Base-by-base conservation (phyloP, 2,888 invertebrate genomes). In the Zootermopsis nevadensis region DNA sequence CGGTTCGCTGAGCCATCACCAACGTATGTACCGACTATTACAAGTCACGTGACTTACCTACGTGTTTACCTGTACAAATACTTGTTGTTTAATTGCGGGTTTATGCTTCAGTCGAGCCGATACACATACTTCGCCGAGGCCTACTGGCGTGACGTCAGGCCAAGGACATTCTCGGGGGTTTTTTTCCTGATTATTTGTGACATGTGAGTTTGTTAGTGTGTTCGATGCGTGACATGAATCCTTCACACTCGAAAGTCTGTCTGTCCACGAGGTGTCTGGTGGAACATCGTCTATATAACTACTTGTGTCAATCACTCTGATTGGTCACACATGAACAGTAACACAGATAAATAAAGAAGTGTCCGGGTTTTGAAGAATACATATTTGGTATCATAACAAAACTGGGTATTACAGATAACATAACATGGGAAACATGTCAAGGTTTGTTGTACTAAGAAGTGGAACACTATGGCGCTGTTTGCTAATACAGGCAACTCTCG, bases 21-120 rank as follows among this genome's bases (percentile, higher is more conserved):
- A 74, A 74, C 74, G 38, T 74, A 74, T 74, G 74, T 38, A 74
- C 24, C 74, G 27, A 66, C 31, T 69, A 69, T 69, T 30, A 33
- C 10, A 74, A 74, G 35, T 74, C 74, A 74, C 74, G 74, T 74
- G 74, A 74, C 74, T 10, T 24, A 60, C n/a, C 27, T 60, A 60
- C 60, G 60, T 60, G 38, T 42, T 74, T 74, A 74, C 74, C 74
- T 74, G 74, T n/a, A 38, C 33, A 69, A 69, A 22, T 69, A 33
- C 30, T 38, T 38, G n/a, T n/a, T 42, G 74, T 74, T 74, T 74
- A 74, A 74, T 74, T 74, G 74, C 38, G 66, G 24, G 66, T 66
- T 24, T 24, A 66, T 66, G 69, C 31, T 69, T 69, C 27, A 31
- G 69, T 69, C 69, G 33, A 69, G 69, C 69, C 69, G 69, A 69